phyloP scores from a whole-genome alignment of 2,113 vertebrate species.

The Hassar affinis region DNA sequence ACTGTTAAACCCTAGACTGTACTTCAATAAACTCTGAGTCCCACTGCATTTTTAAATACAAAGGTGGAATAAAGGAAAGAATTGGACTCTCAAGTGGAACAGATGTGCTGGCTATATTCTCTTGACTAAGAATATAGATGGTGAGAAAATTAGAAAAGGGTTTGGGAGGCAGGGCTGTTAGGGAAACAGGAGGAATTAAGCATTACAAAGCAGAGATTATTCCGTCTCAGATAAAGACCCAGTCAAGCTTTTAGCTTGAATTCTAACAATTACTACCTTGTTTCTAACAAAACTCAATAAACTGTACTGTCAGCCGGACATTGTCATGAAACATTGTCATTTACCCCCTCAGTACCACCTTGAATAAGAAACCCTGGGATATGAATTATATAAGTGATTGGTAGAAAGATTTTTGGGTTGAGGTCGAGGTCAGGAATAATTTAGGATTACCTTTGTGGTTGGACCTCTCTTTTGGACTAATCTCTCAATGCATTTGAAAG shows the following conservation, averaged over 20 bases:
- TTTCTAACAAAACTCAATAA: not conserved
- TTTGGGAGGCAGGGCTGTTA: not conserved
- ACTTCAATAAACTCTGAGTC: not conserved
- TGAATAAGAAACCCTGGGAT: conserved; percentile 9
- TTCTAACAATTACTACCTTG: not conserved
- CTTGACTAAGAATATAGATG: not conserved
- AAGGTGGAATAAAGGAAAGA: not conserved
- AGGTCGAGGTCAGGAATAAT: conserved; percentile 37
- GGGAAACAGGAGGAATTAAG: not conserved
- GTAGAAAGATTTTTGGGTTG: conserved; percentile 37
- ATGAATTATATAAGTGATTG: conserved; percentile 29
- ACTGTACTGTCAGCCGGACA: not conserved
- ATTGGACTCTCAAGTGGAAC: not conserved
- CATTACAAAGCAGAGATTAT: conserved; percentile 15
- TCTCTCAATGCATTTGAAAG: conserved; percentile 47
- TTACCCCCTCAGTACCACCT: not conserved
- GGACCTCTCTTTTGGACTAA: conserved; percentile 36
- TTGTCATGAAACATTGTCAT: not conserved
- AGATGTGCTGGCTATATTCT: not conserved
- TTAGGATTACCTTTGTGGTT: conserved; percentile 40
- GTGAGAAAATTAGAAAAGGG: not conserved
- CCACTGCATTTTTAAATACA: not conserved
- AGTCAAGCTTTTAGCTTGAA: conserved; percentile 23
- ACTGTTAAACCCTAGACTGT: not conserved
- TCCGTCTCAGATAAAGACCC: conserved; percentile 11